Percentiles rank a stretch among this genome's conserved stretches.
These are phyloP conservation scores for Cephus nigrinus DNA, from an alignment of 2,888 invertebrate genomes.

Conservation along the genomic window DNA sequence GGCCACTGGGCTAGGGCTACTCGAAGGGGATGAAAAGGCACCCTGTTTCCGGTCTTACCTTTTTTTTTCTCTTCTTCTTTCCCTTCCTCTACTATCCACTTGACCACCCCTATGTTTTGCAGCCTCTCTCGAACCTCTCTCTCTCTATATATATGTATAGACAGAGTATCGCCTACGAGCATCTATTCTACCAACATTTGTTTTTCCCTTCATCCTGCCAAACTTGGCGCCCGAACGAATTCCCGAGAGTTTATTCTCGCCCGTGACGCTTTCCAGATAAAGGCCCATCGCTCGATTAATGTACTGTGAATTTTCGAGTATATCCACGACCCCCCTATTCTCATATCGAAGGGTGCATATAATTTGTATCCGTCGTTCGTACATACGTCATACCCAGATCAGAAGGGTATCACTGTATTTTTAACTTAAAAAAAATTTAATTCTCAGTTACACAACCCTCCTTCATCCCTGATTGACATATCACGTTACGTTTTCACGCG, in stretches of 20 bases:
- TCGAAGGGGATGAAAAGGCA: not conserved
- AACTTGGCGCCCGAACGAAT: not conserved
- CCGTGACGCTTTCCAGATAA: not conserved
- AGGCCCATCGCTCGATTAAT: slow-evolving; percentile 30
- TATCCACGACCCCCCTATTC: slow-evolving; percentile 21
- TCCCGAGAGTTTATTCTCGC: not conserved
- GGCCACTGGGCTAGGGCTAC: not conserved
- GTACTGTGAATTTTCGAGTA: slow-evolving; percentile 43
- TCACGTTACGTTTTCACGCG: not conserved
- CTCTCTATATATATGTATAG: not conserved
- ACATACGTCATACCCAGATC: slow-evolving; percentile 31
- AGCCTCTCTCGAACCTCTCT: not conserved
- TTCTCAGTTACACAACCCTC: not conserved
- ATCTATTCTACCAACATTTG: not conserved
- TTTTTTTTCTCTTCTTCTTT: not conserved
- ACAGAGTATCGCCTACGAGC: not conserved
- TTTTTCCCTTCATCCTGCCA: too few species aligned
- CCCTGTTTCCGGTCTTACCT: not conserved
- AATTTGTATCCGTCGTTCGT: slow-evolving; percentile 36
- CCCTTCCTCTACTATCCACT: not conserved
- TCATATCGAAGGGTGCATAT: slow-evolving; percentile 34
- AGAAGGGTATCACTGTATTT: not conserved
- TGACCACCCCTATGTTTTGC: not conserved
- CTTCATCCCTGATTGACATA: not conserved
- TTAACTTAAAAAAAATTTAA: not conserved